Base-by-base conservation (phyloP, 2,113 vertebrate species). In the Halcyon malimbica region DNA sequence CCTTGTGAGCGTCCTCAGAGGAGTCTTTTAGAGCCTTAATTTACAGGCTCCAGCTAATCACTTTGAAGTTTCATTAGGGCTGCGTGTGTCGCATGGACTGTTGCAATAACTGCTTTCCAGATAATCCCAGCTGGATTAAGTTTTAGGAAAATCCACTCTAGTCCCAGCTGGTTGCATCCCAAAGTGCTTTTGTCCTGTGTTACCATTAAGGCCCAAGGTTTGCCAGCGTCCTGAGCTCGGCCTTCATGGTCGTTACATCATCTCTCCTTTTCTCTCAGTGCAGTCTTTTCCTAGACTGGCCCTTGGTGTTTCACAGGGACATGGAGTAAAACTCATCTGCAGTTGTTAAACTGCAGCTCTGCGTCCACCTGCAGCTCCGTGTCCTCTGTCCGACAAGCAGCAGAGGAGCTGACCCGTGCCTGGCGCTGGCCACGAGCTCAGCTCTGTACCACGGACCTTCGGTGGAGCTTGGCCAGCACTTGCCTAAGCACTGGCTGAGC, bases 81-180 rank as follows among this genome's bases (percentile, higher is more conserved):
- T 33, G 68, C 0, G 2, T 65, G 4, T 70, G 84, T 60, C 75
- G 13, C 44, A 1, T 4, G 62, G 71, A 10, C 94, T 42, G 0
- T 24, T 46, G 85, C 87, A 76, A 3, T 23, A 53, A 35, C 50
- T 87, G 78, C 91, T 83, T 57, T 35, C 16, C 59, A 76, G 70
- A 89, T 81, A 46, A 93, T 80, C 84, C 87, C 39, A 83, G 9
- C 23, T 54, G 53, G 50, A 64, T 60, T 35, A 31, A 83, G 50
- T 23, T 78, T 17, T 12, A 41, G 87, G 67, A 62, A n/a, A 37
- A 90, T 62, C 84, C 37, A 1, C 39, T 46, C 21, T 39, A 62
- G 79, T 41, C 67, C 65, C n/a, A 51, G 67, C 16, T 44, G 37
- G 67, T 31, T 57, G 65, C 59, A 62, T 31, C 78, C 41, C 29